A percentile compares a stretch with the other conserved stretches of the same genome.
Conservation (phyloP, 2,888 invertebrate species). For the Caenorhabditis auriculariae region DNA sequence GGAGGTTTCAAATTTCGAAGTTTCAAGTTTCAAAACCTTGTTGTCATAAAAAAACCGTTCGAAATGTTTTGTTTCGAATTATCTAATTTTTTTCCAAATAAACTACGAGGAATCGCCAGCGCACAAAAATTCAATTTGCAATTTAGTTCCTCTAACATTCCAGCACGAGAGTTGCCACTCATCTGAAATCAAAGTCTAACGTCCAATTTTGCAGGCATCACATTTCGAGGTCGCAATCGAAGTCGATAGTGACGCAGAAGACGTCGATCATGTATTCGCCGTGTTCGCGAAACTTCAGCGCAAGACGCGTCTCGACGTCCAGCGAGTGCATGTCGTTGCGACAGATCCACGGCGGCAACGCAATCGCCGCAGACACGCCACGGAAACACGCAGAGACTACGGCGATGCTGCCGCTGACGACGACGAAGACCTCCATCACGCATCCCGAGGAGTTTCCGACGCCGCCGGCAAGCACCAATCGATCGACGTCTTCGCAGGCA, state of each 20-base stretch:
- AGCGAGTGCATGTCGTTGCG: conserved; percentile 5
- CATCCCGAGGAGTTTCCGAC: conserved; percentile 20
- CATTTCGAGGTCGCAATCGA: conserved; percentile 23
- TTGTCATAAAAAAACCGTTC: no score
- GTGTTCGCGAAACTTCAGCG: conserved; percentile 32
- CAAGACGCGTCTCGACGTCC: conserved; percentile 17
- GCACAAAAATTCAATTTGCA: no score
- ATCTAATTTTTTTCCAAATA: no score
- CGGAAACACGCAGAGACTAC: conserved; percentile 15
- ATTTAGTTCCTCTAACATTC: no score
- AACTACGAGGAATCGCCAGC: no score
- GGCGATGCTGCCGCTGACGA: conserved; percentile 15
- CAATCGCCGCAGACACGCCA: conserved; percentile 9
- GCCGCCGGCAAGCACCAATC: conserved; percentile 16
- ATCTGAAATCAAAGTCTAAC: no score
- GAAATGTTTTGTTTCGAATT: no score
- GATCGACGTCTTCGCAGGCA: no score
- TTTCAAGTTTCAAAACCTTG: conserved; percentile 13
- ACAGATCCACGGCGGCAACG: conserved; percentile 16
- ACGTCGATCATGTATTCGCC: conserved; percentile 44
- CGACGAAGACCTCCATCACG: conserved; percentile 10
- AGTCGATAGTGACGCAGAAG: conserved; percentile 45
- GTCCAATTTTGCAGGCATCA: conserved; percentile 6
- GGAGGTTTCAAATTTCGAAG: conserved; percentile 19
- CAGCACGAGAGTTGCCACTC: no score